Evolutionary conservation across 2,113 vertebrate species (phyloP).

Genomic region (Egretta garzetta): DNA sequence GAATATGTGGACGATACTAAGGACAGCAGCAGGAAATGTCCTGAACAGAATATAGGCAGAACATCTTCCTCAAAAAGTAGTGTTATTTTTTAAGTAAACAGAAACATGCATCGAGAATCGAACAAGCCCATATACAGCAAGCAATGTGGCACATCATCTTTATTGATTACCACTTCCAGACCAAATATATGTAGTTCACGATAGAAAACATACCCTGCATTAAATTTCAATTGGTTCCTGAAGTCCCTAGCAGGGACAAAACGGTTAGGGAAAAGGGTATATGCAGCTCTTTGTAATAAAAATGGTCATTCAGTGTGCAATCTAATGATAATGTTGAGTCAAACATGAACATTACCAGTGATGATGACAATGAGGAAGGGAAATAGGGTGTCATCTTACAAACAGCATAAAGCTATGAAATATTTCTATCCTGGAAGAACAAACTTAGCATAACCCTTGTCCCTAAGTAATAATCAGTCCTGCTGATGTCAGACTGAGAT

Average conservation of each 20-base stretch:
- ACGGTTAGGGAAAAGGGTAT: background rate
- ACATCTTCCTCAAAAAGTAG: background rate
- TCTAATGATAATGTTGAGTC: background rate
- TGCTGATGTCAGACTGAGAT: conserved; percentile 7
- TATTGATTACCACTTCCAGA: background rate
- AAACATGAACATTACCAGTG: background rate
- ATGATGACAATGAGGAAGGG: background rate
- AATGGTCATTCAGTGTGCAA: background rate
- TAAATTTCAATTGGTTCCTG: background rate
- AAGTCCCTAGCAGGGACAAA: background rate
- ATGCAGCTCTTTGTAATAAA: background rate
- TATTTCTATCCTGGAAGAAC: background rate
- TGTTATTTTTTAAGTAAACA: background rate
- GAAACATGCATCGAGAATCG: background rate
- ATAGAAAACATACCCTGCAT: background rate
- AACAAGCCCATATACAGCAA: background rate
- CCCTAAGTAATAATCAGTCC: conserved; percentile 12
- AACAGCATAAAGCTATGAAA: background rate
- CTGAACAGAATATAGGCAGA: background rate
- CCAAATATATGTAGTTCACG: background rate
- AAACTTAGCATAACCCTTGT: conserved; percentile 14
- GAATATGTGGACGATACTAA: background rate
- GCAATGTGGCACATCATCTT: background rate
- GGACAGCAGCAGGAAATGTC: background rate
- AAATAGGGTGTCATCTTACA: background rate